These are phyloP conservation scores for Diachrysia chrysitis DNA, from an alignment of 2,888 invertebrate species.

Conservation along the genomic window DNA sequence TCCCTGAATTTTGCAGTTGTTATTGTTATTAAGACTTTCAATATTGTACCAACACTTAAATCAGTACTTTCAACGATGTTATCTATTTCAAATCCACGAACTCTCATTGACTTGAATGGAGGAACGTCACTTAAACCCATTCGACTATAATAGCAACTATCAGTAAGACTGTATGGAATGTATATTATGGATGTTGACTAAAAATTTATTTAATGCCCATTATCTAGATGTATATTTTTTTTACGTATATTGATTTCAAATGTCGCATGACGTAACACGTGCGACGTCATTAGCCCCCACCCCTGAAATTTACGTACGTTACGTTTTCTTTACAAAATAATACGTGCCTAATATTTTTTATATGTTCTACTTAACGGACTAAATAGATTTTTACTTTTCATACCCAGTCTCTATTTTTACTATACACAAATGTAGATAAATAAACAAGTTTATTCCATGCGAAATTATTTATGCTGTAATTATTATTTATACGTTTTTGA, in stretches of 20 bases:
- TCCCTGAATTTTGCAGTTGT: neutral
- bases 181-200: no score
- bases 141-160: neutral
- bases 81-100: neutral
- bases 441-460: neutral
- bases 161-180: neutral
- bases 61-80: neutral
- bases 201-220: no score
- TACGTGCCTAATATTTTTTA: no score
- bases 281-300: no score
- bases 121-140: neutral
- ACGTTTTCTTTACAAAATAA: no score
- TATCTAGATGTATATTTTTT: no score
- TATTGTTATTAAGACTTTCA: neutral
- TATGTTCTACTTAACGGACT: no score
- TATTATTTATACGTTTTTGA: slow-evolving; percentile 3
- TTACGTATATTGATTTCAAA: no score
- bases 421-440: neutral
- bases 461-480: neutral
- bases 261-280: no score
- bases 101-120: neutral
- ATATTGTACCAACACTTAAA: neutral
- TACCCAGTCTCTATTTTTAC: no score
- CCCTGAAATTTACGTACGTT: no score
- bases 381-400: no score